Percentiles rank a stretch among this genome's conserved stretches.
Evolutionary conservation across 1,140 invertebrate species (phyloP).

Genomic region (Oryctes rhinoceros): DNA sequence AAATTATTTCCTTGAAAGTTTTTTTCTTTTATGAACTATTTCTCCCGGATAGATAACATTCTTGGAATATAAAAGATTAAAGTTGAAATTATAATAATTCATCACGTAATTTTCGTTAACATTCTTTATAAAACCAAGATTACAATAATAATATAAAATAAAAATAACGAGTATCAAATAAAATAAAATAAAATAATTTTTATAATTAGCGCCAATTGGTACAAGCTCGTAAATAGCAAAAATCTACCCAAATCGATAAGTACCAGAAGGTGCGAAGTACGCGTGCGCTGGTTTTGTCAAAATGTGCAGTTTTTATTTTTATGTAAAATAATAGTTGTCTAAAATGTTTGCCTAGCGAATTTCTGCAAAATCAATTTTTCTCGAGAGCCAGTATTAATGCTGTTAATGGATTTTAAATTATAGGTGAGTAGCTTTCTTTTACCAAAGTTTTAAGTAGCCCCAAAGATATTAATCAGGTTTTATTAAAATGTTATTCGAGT

Average conservation of each 20-base stretch:
- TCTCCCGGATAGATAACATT: too few species aligned
- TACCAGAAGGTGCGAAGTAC: neutral
- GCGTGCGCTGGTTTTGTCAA: constrained; percentile 35
- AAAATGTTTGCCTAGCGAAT: constrained; percentile 13
- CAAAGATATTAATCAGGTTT: neutral
- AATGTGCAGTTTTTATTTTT: constrained; percentile 40
- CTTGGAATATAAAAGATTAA: too few species aligned
- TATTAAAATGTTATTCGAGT: neutral
- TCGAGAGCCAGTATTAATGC: neutral
- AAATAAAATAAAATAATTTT: neutral
- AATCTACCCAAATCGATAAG: neutral
- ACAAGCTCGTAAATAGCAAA: neutral
- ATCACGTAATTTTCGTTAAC: too few species aligned
- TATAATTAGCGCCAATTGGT: neutral
- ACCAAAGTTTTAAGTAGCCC: neutral
- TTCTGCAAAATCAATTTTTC: neutral
- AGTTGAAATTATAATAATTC: too few species aligned
- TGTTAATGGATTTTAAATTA: neutral
- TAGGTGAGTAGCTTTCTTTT: neutral
- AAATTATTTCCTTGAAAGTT: too few species aligned
- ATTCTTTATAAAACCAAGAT: too few species aligned
- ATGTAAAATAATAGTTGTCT: constrained; percentile 17
- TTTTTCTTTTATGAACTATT: too few species aligned
- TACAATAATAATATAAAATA: too few species aligned
- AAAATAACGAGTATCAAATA: too few species aligned